Base-by-base conservation (phyloP, 37 sponge, comb jelly and placozoan species). In the Dysidea cf. avara region DNA sequence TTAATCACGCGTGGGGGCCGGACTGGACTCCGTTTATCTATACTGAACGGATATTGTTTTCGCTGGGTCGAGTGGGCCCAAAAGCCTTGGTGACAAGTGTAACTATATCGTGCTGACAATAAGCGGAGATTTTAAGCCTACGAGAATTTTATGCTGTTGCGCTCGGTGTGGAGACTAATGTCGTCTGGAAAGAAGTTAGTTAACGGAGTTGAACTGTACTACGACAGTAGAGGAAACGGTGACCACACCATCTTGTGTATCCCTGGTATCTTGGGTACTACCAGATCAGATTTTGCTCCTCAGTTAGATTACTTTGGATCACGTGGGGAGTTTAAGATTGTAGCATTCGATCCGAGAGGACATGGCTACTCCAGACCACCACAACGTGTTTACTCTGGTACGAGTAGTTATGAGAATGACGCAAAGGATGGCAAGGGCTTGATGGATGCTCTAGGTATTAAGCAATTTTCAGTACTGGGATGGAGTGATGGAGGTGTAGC, bases 401-500 rank as follows among this genome's bases (percentile, higher is more conserved):
- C 26, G 0, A 54, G 82, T 17, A 49, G 17, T 4, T 48, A 66
- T 21, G 7, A 35, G 25, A 39, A 22, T 5, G 91, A 90, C 51
- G 91, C 87, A 12, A 7, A 46, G 1, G 86, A 89, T 69, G 81
- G 54, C 7, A 22, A 57, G 30, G 54, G 22, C 14, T 34, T 89
- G 1, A 86, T 90, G 91, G 30, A 80, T 31, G 38, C 40, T 21
- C 69, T 85, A 13, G 78, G 79, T 0, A 67, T 80, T 56, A n/a
- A 61, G 21, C 51, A 40, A 53, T 85, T 81, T 68, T 86, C 82
- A 0, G 53, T 90, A 2, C 34, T 90, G 53, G 91, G 91, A 13
- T 90, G 91, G 91, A 86, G 91, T 53, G 87, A 90, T 53, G 91
- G 91, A 9, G 91, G 82, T 7, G 63, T 79, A 18, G 28, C 76